These are phyloP conservation scores for Albula glossodonta DNA, from an alignment of 2,113 vertebrate genomes.

Conservation along the genomic window DNA sequence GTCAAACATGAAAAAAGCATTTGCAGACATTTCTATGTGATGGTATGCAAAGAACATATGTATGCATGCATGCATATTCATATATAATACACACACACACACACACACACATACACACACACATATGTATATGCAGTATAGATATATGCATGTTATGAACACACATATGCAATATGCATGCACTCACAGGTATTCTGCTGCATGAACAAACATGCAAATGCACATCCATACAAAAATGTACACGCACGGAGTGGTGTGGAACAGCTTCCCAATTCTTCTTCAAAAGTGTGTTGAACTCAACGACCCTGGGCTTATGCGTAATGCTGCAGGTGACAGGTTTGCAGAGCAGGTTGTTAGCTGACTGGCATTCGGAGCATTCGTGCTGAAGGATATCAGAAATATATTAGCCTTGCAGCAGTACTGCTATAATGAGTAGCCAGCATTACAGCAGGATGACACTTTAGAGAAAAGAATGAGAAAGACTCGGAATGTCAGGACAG, in stretches of 20 bases:
- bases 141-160: neutral
- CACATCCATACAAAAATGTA: neutral
- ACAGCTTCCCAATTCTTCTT: neutral
- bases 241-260: neutral
- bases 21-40: neutral
- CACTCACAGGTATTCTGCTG: neutral
- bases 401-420: neutral
- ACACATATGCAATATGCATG: neutral
- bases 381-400: conserved; percentile 7
- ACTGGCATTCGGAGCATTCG: neutral
- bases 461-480: neutral
- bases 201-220: too few species aligned
- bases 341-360: conserved; percentile 1
- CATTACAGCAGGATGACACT: neutral
- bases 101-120: neutral
- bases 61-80: too few species aligned
- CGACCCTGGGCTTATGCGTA: neutral
- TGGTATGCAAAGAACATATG: too few species aligned
- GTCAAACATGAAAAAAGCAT: neutral
- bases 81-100: neutral
- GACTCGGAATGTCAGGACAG: neutral
- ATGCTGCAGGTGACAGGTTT: neutral
- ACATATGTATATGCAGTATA: neutral
- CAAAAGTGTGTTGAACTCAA: neutral
- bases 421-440: conserved; percentile 1